Evolutionary conservation across 2,888 invertebrate genomes (phyloP), one percentile per base, ranked within the genome.

Genomic region (Oscheius sp.): DNA sequence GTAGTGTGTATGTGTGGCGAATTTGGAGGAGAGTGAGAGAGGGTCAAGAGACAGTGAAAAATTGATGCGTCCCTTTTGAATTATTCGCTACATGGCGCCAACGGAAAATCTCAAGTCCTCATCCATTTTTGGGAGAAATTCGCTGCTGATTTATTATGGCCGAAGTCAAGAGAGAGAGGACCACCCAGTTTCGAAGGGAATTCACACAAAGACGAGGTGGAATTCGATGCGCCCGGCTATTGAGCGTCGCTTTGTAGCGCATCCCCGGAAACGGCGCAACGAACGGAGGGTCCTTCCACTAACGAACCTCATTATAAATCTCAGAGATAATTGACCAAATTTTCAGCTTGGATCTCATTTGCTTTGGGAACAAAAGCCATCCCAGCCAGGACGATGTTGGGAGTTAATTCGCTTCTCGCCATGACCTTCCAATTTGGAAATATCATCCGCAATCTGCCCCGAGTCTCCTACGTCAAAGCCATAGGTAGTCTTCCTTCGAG

Each of bases 381-480:
- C 58, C 86, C 86, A 0, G 84, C 86, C 0, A 46, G 86, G 15
- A 86, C 86, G 29, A 85, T 86, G 85, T 73, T 86, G n/a, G 86
- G 86, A 31, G 86, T 86, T 6, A 86, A 86, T 65, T 81, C 81
- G 31, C 71, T 86, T 17, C 76, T 84, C 15, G 81, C 82, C 4
- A 80, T 82, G 80, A 86, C 86, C 10, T 86, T 86, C 68, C 86
- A 86, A 67, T 86, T 86, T 55, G 86, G 86, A 46, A 86, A 84
- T 65, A 86, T 86, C 64, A 86, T 86, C 52, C 72, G 84, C 29
- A 86, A 86, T 70, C 74, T 86, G 58, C 86, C 86, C 0, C 70
- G 86, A 50, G 86, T 86, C n/a, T 81, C 80, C 33, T 86, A 86
- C 73, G 85, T 85, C 42, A 85, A 85, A 69, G 85, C 78, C 42